phyloP scores from a whole-genome alignment of 2,797 vertebrate genomes.

The Antrozous pallidus region DNA sequence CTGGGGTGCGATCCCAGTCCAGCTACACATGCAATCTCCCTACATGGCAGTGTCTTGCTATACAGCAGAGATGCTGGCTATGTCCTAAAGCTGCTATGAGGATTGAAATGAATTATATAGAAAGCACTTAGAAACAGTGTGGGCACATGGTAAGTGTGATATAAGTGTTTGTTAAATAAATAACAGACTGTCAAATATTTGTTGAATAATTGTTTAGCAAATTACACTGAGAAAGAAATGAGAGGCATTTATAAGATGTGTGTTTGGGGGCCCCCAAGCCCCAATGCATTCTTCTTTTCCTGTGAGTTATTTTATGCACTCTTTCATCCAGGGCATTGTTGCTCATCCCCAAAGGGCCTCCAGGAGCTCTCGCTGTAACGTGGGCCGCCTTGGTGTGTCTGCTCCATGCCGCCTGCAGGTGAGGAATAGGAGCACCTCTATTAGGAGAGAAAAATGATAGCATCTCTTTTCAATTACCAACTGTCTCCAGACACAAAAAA shows the following conservation, averaged over 20 bases:
- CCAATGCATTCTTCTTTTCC: neutral
- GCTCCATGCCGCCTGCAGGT: neutral
- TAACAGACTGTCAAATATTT: neutral
- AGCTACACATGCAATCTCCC: neutral
- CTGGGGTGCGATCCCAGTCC: neutral
- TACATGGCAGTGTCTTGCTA: neutral
- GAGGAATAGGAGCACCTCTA: neutral
- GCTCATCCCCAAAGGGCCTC: neutral
- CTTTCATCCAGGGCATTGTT: neutral
- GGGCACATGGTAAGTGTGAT: neutral
- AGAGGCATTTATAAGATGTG: neutral
- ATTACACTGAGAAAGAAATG: neutral
- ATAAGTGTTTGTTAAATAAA: neutral
- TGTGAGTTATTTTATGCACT: neutral
- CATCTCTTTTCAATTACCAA: neutral
- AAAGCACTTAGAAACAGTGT: neutral
- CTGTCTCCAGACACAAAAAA: constrained; percentile 15
- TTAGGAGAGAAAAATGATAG: neutral
- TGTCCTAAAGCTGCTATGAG: neutral
- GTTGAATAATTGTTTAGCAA: neutral
- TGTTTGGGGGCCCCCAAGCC: neutral
- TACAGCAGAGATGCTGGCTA: neutral
- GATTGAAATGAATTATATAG: neutral
- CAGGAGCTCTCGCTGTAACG: neutral
- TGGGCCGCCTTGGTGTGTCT: neutral